Percentiles rank a stretch among this genome's conserved stretches.
Evolutionary conservation across 2,113 vertebrate species (phyloP).

Genomic region (Carassius auratus): DNA sequence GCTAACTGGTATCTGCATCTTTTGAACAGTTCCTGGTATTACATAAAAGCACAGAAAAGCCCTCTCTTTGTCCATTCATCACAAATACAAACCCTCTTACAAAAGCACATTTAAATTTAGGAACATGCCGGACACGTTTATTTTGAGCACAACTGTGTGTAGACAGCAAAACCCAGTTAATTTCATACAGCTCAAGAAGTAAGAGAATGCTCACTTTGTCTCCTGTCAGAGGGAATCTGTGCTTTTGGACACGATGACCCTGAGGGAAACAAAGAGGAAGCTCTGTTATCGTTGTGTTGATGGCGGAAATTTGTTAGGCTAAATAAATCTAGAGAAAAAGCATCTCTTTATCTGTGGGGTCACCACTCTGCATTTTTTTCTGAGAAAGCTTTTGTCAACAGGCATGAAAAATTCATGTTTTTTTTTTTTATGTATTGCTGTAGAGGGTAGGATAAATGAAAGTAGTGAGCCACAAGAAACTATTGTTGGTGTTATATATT

Average conservation of each 20-base stretch:
- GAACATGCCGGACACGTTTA: conserved; percentile 40
- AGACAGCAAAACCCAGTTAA: conserved; percentile 33
- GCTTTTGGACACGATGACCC: conserved; percentile 31
- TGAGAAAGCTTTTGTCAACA: conserved; percentile 5
- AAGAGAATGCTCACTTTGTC: conserved; percentile 53
- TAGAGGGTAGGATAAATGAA: not conserved
- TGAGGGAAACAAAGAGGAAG: conserved; percentile 47
- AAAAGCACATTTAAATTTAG: conserved; percentile 59
- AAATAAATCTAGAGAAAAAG: conserved; percentile 13
- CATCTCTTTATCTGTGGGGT: not conserved
- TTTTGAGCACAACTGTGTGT: conserved; percentile 47
- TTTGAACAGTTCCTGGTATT: conserved; percentile 49
- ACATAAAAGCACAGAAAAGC: conserved; percentile 45
- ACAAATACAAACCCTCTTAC: conserved; percentile 26
- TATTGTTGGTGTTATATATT: not conserved
- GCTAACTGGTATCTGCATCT: conserved; percentile 38
- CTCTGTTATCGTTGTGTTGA: conserved; percentile 29
- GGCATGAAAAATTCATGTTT: not conserved
- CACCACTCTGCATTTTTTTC: not conserved
- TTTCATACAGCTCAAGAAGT: conserved; percentile 33
- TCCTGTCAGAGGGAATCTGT: conserved; percentile 5
- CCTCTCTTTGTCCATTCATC: conserved; percentile 46
- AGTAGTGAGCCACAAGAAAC: not conserved
- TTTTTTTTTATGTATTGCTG: not conserved
- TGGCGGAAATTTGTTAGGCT: conserved; percentile 3